Percentiles rank a stretch among this genome's conserved stretches.
These are phyloP conservation scores for Ametastegia equiseti DNA, from an alignment of 2,888 invertebrate species.

Conservation along the genomic window DNA sequence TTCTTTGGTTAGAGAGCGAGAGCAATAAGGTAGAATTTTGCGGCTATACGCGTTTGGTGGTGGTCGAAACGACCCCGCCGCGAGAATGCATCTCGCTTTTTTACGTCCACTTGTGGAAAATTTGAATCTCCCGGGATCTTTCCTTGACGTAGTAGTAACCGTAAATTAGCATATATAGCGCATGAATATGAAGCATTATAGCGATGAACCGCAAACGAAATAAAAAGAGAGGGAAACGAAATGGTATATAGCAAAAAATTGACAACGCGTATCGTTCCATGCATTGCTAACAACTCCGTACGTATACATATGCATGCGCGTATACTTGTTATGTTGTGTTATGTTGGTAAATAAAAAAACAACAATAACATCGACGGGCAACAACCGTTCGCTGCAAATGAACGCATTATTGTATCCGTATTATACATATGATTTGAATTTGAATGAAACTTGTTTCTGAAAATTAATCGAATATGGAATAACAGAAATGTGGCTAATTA, in stretches of 20 bases:
- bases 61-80: no score
- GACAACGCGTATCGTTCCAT: neutral
- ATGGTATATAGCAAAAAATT: no score
- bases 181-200: neutral
- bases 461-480: no score
- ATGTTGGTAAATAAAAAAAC: neutral
- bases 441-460: no score
- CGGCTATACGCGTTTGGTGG: no score
- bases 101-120: no score
- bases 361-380: neutral
- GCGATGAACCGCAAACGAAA: neutral
- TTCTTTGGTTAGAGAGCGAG: neutral
- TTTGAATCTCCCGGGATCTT: slow-evolving; percentile 5
- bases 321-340: no score
- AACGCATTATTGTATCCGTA: no score
- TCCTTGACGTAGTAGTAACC: slow-evolving; percentile 23
- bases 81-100: no score
- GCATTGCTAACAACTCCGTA: neutral
- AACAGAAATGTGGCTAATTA: no score
- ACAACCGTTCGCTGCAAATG: neutral
- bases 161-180: neutral
- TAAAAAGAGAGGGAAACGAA: no score
- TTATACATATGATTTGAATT: no score
- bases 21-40: neutral
- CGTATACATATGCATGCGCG: neutral